Base-by-base conservation (phyloP, 2,888 invertebrate species). In the Hypomecis punctinalis region DNA sequence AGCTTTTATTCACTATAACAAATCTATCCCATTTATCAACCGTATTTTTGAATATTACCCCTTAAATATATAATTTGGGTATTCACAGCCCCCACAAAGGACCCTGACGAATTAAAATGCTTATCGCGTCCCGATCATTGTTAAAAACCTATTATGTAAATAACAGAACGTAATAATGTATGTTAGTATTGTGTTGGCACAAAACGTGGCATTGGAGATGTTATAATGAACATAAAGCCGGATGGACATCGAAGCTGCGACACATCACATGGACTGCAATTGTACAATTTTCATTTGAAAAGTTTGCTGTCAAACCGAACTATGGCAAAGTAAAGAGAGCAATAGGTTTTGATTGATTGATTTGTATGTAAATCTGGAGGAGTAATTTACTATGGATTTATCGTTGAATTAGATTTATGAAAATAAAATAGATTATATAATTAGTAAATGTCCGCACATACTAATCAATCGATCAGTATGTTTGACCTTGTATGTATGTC, bases 101-200 rank as follows among this genome's bases (percentile, higher is more conserved):
- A 53, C 74, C 11, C 33, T 33, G 35, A 59, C 55, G 51, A 49
- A 75, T 76, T 77, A 73, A 76, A 76, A 75, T 70, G 72, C 74
- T 73, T 77, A 76, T 82, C 78, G 72, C 75, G 78, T 68, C 63
- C 61, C 61, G 70, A 66, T 74, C 69, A 71, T 74, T 75, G 78
- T 74, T 66, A 67, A 61, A 47, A 48, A 46, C 55, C 70, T 74
- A 78, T 81, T 83, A 83, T 79, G 79, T 84, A 82, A 83, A 83
- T 82, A 75, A 77, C 69, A 71, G 79, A 83, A 81, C 80, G 79
- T 76, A 79, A 81, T 84, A 79, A 82, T 84, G 73, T 52, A n/a
- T 52, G 76, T 23, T 54, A 73, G 68, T 56, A 75, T 78, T 77
- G 79, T 79, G 72, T 69, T 69, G 60, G 66, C 59, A 76, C 73